Percentiles rank a stretch among this genome's conserved stretches.
phyloP scores from a whole-genome alignment of 2,113 vertebrate genomes.

The Prochilodus magdalenae region DNA sequence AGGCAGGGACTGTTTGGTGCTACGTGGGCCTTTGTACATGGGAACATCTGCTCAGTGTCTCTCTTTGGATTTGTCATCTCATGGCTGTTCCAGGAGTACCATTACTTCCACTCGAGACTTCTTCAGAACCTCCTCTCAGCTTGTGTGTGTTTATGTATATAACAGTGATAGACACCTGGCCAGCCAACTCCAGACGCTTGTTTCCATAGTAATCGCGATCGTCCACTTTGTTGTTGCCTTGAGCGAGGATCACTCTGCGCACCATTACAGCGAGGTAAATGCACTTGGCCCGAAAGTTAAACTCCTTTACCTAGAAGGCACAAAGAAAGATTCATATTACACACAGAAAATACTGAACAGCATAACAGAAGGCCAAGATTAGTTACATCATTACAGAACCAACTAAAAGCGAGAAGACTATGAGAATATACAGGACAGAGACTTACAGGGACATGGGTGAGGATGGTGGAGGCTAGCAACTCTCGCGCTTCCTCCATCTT shows the following conservation, averaged over 20 bases:
- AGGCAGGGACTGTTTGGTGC: background rate
- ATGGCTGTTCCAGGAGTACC: background rate
- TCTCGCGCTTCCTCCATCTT: conserved; percentile 99
- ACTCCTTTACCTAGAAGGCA: conserved; percentile 90
- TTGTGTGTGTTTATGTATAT: background rate
- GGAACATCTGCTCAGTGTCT: background rate
- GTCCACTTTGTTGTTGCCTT: conserved; percentile 96
- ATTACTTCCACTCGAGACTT: background rate
- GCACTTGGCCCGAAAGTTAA: conserved; percentile 97
- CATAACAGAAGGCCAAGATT: background rate
- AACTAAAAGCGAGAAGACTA: too few relatives aligned
- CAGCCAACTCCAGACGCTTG: conserved; percentile 95
- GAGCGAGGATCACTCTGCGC: conserved; percentile 94
- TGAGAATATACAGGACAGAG: background rate
- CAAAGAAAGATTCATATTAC: background rate
- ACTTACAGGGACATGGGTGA: conserved; percentile 92
- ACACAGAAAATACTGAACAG: background rate
- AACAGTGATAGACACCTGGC: conserved; percentile 81
- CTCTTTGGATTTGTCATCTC: background rate
- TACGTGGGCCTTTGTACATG: background rate
- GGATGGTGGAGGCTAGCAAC: conserved; percentile 92
- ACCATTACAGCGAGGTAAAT: conserved; percentile 99
- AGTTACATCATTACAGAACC: too few relatives aligned
- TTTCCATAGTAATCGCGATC: conserved; percentile 99
- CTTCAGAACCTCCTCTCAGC: background rate